phyloP scores from a whole-genome alignment of 2,797 vertebrate genomes.

The Thamnophis elegans region DNA sequence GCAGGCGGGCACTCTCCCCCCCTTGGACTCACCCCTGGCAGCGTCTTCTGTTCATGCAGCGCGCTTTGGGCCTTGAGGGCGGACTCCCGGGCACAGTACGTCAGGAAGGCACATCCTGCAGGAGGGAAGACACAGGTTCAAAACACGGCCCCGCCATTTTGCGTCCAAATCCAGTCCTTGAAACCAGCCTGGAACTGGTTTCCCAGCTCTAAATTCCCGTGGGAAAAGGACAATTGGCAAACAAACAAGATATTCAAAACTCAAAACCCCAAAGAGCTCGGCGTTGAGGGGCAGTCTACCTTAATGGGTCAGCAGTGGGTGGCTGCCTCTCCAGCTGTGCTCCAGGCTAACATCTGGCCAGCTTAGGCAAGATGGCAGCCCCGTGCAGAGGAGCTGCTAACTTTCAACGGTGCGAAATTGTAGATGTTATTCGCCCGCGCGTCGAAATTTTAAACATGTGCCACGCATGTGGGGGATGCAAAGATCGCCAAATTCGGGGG shows the following conservation, averaged over 20 bases:
- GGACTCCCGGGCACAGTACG: slow-evolving; percentile 89
- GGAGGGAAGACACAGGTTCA: slow-evolving; percentile 13
- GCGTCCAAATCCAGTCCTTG: not conserved
- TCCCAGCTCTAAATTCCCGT: not conserved
- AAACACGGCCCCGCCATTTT: fast-evolving
- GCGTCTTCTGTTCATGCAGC: slow-evolving; percentile 90
- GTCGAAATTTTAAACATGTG: not conserved
- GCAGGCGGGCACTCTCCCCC: not conserved
- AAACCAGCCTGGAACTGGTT: not conserved
- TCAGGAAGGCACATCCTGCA: slow-evolving; percentile 89
- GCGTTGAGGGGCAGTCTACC: not conserved
- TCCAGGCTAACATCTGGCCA: not conserved
- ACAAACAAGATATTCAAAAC: not conserved
- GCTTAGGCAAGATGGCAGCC: not conserved
- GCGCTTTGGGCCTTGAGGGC: slow-evolving; percentile 93
- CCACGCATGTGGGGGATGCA: not conserved
- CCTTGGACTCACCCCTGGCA: slow-evolving; percentile 86
- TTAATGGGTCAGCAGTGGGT: not conserved
- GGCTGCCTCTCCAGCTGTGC: not conserved
- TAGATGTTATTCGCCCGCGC: not conserved
- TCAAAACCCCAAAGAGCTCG: not conserved
- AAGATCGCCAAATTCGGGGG: not conserved
- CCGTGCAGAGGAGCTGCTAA: not conserved
- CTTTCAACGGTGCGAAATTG: not conserved
- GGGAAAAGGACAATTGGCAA: not conserved